Conservation (phyloP, 2,113 vertebrate genomes). For the Mobula birostris region DNA sequence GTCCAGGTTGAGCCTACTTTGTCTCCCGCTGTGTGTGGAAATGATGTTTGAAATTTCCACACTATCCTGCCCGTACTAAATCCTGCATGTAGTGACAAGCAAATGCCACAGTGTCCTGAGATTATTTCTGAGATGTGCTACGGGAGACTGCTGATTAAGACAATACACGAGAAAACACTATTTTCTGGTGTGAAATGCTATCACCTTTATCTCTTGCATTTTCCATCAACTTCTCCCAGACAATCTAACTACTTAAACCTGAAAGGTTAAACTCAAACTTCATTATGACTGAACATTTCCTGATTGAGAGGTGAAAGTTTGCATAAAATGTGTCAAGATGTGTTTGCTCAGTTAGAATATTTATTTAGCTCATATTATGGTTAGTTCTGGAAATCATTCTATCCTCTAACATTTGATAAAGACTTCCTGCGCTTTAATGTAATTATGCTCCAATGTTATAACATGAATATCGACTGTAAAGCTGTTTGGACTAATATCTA, state of each 20-base stretch:
- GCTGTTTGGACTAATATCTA: too few species aligned
- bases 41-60: constrained; percentile 67
- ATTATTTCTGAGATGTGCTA: constrained; percentile 92
- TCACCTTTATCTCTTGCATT: constrained; percentile 86
- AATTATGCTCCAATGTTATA: not conserved
- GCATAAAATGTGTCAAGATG: constrained; percentile 12
- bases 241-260: constrained; percentile 75
- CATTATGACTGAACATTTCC: constrained; percentile 71
- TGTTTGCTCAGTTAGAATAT: constrained; percentile 3
- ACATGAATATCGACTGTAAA: not conserved
- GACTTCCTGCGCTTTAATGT: not conserved
- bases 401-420: not conserved
- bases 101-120: constrained; percentile 73
- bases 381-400: not conserved
- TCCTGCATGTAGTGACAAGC: constrained; percentile 89
- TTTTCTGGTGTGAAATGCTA: constrained; percentile 93
- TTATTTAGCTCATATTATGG: not conserved
- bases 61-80: constrained; percentile 62
- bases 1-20: constrained; percentile 65
- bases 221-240: constrained; percentile 62
- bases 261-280: constrained; percentile 81
- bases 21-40: constrained; percentile 72
- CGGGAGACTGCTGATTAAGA: constrained; percentile 84
- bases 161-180: constrained; percentile 73
- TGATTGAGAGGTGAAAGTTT: constrained; percentile 19